These are phyloP conservation scores for Notarius lentiginosus DNA, from an alignment of 2,113 vertebrate species.

Conservation along the genomic window DNA sequence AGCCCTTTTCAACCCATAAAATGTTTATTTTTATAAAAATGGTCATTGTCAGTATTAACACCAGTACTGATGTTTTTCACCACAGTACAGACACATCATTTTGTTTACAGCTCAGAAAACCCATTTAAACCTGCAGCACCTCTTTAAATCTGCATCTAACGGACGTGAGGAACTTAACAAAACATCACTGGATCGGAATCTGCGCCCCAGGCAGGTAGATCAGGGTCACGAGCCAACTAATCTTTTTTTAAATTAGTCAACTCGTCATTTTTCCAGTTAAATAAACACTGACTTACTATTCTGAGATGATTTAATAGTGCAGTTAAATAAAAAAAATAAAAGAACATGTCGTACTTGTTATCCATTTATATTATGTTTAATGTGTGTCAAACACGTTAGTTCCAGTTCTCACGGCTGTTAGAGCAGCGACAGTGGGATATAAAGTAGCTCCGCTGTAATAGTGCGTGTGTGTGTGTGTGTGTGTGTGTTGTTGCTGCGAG, in stretches of 20 bases:
- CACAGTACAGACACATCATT: no score
- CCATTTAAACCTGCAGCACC: no score
- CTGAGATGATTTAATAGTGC: neutral
- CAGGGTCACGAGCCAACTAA: neutral
- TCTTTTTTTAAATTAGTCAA: neutral
- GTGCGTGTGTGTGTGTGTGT: neutral
- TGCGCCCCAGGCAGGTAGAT: neutral
- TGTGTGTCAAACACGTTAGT: neutral
- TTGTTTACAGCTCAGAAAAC: no score
- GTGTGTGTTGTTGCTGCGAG: neutral
- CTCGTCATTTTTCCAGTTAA: neutral
- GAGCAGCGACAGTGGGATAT: neutral
- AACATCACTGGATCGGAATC: neutral
- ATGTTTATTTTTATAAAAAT: no score
- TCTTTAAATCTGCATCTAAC: neutral
- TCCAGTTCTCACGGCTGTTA: neutral
- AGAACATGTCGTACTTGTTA: no score
- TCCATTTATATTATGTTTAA: no score
- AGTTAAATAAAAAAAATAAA: neutral
- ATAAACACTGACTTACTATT: neutral
- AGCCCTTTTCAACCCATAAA: no score
- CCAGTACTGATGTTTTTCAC: no score
- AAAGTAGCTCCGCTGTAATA: neutral
- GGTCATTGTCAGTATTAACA: no score
- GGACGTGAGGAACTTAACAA: neutral